Evolutionary conservation across 2,113 vertebrate species (phyloP), one percentile per base, ranked within the genome.

Genomic region (Trematomus loennbergii): DNA sequence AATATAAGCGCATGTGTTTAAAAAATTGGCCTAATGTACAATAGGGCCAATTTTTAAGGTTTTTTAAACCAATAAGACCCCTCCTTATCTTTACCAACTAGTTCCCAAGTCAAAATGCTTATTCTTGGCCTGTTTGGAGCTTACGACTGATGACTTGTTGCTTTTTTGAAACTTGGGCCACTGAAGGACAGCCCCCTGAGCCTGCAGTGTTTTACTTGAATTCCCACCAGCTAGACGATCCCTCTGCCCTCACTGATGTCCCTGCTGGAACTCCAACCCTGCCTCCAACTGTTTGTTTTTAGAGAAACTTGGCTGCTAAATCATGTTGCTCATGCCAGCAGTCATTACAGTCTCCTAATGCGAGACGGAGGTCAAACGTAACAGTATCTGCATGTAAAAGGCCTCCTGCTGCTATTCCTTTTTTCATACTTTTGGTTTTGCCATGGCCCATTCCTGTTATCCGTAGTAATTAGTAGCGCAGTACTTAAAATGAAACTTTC

Each of bases 401-500:
- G 22, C 36, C 68, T 60, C 80, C 52, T 82, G 33, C 82, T 82
- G 25, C 53, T 49, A 33, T n/a, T 64, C 36, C 12, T 65, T 17
- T n/a, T 68, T 17, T 70, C 25, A 25, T 16, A 16, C 66, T 46
- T 11, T 46, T 65, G 20, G 53, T 78, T 50, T 72, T 20, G 73
- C 69, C 46, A 13, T 79, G 17, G 36, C 25, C 17, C 59, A 69
- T 72, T 49, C 49, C 43, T 69, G 46, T 69, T 70, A 75, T 64
- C 64, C 43, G 0, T n/a, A 1, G 22, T 75, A 64, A 75, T 75
- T 71, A 68, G 25, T 25, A n/a, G 62, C 46, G 67, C 79, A 74
- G 78, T 53, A 18, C 46, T 70, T 55, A 16, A 52, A 72, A 82
- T 78, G 59, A 22, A 63, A 63, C 20, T 61, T 74, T 70, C 45